phyloP scores from a whole-genome alignment of 2,797 vertebrate species.

The Chelon auratus region DNA sequence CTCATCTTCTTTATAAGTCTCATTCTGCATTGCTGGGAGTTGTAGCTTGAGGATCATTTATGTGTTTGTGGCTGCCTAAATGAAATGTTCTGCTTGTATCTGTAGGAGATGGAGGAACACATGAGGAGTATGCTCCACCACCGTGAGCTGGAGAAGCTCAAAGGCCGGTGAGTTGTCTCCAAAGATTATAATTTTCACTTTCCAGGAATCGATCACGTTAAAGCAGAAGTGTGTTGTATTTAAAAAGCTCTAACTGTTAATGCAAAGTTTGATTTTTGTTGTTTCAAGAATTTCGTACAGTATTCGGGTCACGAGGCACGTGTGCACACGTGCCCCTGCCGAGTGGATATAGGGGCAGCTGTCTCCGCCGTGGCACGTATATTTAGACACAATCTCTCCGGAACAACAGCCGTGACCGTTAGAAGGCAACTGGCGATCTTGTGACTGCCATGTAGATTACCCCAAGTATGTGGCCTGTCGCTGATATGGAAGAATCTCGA shows the following conservation, averaged over 20 bases:
- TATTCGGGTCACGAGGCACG: conserved; percentile 61
- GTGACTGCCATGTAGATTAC: conserved; percentile 75
- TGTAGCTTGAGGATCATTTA: not conserved
- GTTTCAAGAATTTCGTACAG: conserved; percentile 8
- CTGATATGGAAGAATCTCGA: conserved; percentile 41
- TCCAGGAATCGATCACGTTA: too few relatives aligned
- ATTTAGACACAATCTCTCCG: conserved; percentile 81
- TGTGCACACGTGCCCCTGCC: conserved; percentile 67
- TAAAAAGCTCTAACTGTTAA: not conserved
- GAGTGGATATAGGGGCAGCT: conserved; percentile 76
- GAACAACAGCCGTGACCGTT: conserved; percentile 78
- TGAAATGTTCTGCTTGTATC: not conserved
- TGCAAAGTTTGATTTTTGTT: conserved; percentile 8
- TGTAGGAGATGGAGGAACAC: conserved; percentile 97
- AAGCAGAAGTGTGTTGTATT: too few relatives aligned
- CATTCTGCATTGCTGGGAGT: not conserved
- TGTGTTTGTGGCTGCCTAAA: not conserved
- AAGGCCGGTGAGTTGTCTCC: conserved; percentile 89
- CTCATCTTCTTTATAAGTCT: not conserved
- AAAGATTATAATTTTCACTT: not conserved
- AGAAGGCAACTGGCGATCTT: conserved; percentile 73
- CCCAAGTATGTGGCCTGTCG: conserved; percentile 68
- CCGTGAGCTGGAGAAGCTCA: conserved; percentile 96
- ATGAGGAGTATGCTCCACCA: conserved; percentile 99
- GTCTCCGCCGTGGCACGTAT: conserved; percentile 75